Evolutionary conservation across 2,888 invertebrate species (phyloP), one percentile per base, ranked within the genome.

Genomic region (Biston betularia): DNA sequence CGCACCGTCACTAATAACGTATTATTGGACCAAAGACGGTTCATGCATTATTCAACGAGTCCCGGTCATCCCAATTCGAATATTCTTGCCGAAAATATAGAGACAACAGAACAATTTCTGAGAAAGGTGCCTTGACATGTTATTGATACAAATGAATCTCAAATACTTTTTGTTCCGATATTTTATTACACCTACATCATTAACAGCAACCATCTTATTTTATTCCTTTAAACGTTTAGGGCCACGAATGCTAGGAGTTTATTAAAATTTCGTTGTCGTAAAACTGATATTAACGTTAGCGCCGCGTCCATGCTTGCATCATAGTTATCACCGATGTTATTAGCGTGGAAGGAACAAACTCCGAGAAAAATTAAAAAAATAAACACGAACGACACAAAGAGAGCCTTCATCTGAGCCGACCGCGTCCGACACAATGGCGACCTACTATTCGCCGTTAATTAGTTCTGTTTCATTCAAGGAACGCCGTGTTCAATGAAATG

Each of bases 21-120:
- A 49, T 58, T 58, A 58, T 58, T 89, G 88, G 87, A 79, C 85
- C 84, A 81, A 80, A 78, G 81, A 79, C 78, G 69, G 73, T 84
- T 84, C 75, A 92, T 93, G 81, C 82, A 92, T 93, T 88, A 93
- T 93, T 89, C 92, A 93, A 84, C 75, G 78, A 76, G 79, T 84
- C 84, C 85, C 78, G 77, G 75, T 83, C 83, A 86, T 88, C 84
- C 84, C 79, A 85, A 88, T 85, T 82, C 75, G 72, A 73, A 82
- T 79, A 82, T 84, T 87, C 87, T 89, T 78, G 80, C 79, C 83
- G 78, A 82, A 82, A 83, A 75, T 53, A 45, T 73, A 69, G 62
- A 63, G 42, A 67, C 69, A 38, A 66, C 63, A 57, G 38, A 14
- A 52, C 9, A 2, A 71, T 58, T 75, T 75, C 75, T 67, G 61